Evolutionary conservation across 2,113 vertebrate genomes (phyloP).

Genomic region (Girardinichthys multiradiatus): DNA sequence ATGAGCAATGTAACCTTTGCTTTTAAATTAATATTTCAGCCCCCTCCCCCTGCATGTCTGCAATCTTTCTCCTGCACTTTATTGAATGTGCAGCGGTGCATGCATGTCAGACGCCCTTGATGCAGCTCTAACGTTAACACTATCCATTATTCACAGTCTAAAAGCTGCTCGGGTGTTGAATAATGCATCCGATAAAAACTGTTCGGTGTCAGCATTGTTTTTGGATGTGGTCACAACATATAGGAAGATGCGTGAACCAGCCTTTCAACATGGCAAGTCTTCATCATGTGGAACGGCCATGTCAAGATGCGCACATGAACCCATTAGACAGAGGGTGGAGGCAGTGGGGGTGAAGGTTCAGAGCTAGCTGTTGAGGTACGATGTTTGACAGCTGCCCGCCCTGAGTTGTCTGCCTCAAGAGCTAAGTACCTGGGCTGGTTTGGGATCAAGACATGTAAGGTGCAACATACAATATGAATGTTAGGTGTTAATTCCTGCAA

Average conservation of each 20-base stretch:
- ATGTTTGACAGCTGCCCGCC: slow-evolving; percentile 32
- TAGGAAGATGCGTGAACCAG: not conserved
- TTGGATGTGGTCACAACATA: slow-evolving; percentile 11
- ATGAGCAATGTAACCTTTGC: slow-evolving; percentile 63
- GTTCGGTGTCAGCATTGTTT: slow-evolving; percentile 66
- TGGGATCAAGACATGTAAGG: not conserved
- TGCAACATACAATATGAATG: not conserved
- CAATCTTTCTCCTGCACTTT: slow-evolving; percentile 26
- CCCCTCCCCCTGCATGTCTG: not conserved
- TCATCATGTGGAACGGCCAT: not conserved
- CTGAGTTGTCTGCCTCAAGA: slow-evolving; percentile 7
- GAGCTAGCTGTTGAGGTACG: not conserved
- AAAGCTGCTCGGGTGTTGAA: slow-evolving; percentile 66
- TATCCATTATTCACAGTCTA: slow-evolving; percentile 75
- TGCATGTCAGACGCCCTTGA: slow-evolving; percentile 62
- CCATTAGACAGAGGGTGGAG: slow-evolving; percentile 14
- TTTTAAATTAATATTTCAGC: slow-evolving; percentile 59
- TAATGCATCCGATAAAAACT: slow-evolving; percentile 62
- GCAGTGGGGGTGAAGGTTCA: not conserved
- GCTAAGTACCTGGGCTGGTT: not conserved
- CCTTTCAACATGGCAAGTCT: not conserved
- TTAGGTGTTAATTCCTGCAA: slow-evolving; percentile 5
- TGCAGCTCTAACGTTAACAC: slow-evolving; percentile 59
- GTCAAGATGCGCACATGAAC: slow-evolving; percentile 20
- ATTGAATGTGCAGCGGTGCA: slow-evolving; percentile 62